Conservation (phyloP, 2,888 invertebrate genomes). For the Prosopocoilus inquinatus region DNA sequence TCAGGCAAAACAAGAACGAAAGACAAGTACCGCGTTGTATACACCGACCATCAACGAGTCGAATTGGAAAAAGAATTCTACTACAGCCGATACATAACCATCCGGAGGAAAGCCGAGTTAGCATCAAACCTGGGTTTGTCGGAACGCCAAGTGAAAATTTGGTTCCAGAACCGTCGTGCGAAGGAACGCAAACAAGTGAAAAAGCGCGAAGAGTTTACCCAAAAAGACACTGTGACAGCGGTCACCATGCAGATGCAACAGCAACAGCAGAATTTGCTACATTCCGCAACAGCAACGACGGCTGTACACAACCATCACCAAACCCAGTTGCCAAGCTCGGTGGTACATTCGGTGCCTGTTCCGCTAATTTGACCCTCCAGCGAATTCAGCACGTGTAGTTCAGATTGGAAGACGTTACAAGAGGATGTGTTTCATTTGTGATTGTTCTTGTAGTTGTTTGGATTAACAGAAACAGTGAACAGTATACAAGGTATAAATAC, state of each 20-base stretch:
- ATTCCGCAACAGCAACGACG: conserved; percentile 32
- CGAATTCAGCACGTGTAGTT: conserved; percentile 11
- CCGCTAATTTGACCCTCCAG: conserved; percentile 54
- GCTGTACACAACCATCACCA: conserved; percentile 26
- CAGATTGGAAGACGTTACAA: conserved; percentile 24
- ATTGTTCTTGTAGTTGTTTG: conserved; percentile 16
- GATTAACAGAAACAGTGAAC: no score
- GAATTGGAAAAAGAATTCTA: conserved; percentile 50
- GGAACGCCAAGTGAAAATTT: conserved; percentile 78
- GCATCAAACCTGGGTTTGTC: conserved; percentile 81
- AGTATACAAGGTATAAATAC: no score
- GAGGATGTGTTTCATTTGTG: conserved; percentile 28
- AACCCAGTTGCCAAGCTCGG: conserved; percentile 40
- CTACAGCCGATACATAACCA: conserved; percentile 92
- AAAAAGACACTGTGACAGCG: conserved; percentile 11
- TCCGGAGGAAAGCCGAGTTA: conserved; percentile 89
- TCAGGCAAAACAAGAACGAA: conserved; percentile 97
- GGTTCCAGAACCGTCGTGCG: conserved; percentile 86
- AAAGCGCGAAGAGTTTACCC: conserved; percentile 22
- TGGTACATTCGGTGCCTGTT: conserved; percentile 16
- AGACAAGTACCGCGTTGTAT: conserved; percentile 98
- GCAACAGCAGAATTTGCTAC: conserved; percentile 38
- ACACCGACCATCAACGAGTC: conserved; percentile 93
- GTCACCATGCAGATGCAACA: conserved; percentile 13
- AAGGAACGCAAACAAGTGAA: conserved; percentile 79